Conservation (phyloP, 2,797 vertebrate genomes). For the Coregonus ussuriensis region DNA sequence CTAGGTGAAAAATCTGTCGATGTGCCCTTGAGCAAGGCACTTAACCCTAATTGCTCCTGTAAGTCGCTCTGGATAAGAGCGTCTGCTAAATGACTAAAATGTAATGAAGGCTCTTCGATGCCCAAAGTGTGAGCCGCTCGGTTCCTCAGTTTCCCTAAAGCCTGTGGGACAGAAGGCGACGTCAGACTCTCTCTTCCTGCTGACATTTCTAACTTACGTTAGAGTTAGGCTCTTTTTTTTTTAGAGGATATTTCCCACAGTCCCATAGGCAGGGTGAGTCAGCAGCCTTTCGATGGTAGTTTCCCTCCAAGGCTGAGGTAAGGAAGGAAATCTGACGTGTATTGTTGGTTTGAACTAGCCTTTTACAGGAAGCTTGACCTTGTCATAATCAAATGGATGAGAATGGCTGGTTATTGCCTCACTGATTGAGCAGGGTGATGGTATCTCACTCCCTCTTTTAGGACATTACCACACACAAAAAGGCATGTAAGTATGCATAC, state of each 20-base stretch:
- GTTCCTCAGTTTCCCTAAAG: background rate
- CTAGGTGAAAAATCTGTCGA: no score
- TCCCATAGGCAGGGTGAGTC: background rate
- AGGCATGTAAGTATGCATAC: constrained; percentile 22
- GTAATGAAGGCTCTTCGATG: background rate
- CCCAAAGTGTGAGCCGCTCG: background rate
- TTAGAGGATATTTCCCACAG: background rate
- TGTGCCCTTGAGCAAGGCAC: no score
- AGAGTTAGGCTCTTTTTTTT: no score
- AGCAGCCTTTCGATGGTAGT: background rate
- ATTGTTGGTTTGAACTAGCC: background rate
- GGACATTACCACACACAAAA: background rate
- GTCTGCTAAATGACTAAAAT: no score
- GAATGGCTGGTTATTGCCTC: constrained; percentile 31
- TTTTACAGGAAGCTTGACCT: constrained; percentile 15
- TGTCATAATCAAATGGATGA: constrained; percentile 20
- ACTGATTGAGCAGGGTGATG: constrained; percentile 32
- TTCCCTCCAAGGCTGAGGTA: background rate
- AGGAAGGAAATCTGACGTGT: constrained; percentile 33
- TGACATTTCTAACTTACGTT: background rate
- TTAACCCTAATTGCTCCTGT: no score
- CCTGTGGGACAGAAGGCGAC: no score
- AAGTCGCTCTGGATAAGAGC: no score
- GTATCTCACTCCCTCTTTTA: constrained; percentile 13
- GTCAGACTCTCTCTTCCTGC: background rate